Conservation (phyloP, 2,113 vertebrate species). For the Clarias macrocephalus region DNA sequence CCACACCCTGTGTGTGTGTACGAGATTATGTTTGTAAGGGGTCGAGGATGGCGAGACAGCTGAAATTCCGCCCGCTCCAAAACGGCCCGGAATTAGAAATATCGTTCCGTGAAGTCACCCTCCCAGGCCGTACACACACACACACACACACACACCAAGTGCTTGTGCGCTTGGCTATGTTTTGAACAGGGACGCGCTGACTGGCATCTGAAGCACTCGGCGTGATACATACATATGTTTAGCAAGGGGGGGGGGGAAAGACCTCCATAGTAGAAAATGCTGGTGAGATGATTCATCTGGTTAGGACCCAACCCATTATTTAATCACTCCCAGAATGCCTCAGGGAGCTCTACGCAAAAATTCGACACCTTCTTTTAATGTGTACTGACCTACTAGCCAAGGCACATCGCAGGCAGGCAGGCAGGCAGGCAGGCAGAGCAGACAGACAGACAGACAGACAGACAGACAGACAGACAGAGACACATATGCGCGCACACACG, state of each 20-base stretch:
- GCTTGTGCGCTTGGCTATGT: constrained; percentile 34
- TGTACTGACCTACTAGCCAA: constrained; percentile 51
- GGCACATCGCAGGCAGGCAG: constrained; percentile 40
- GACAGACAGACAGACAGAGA: constrained; percentile 9
- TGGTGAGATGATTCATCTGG: not conserved
- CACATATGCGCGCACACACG: constrained; percentile 30
- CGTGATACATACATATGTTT: constrained; percentile 20
- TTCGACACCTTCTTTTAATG: constrained; percentile 59
- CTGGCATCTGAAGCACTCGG: constrained; percentile 26
- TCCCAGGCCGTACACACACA: constrained; percentile 43
- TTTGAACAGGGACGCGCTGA: constrained; percentile 25
- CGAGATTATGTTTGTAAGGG: constrained; percentile 48
- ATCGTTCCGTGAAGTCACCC: constrained; percentile 58
- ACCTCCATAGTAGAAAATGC: not conserved
- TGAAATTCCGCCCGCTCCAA: constrained; percentile 73
- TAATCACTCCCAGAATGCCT: constrained; percentile 33
- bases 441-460: constrained; percentile 11
- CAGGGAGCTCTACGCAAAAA: constrained; percentile 58
- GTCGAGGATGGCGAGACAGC: constrained; percentile 66
- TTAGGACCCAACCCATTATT: constrained; percentile 14
- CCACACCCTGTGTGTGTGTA: constrained; percentile 64
- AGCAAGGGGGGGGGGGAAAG: not conserved
- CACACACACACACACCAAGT: constrained; percentile 48
- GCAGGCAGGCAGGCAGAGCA: not conserved
- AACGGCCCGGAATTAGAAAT: constrained; percentile 74